phyloP scores from a whole-genome alignment of 2,888 invertebrate species.

The Drosophila lacicola region DNA sequence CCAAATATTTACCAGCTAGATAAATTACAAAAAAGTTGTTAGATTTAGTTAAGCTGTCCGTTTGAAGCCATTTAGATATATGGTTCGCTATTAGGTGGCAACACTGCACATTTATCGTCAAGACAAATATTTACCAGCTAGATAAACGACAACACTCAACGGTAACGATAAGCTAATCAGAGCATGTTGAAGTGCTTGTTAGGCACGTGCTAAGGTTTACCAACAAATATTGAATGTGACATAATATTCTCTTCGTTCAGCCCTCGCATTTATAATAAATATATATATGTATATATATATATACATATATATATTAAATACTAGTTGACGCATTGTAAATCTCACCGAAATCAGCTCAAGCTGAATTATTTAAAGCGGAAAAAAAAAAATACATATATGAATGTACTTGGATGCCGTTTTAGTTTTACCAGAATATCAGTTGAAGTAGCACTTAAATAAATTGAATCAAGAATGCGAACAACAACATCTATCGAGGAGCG shows the following conservation, averaged over 20 bases:
- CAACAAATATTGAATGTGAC: background rate
- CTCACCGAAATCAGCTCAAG: constrained; percentile 17
- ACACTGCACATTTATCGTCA: background rate
- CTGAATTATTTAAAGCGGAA: constrained; percentile 31
- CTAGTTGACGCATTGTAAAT: constrained; percentile 35
- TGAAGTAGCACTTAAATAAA: background rate
- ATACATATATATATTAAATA: background rate
- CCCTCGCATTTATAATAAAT: constrained; percentile 4
- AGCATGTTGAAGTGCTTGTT: background rate
- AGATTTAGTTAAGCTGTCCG: background rate
- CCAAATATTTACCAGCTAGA: background rate
- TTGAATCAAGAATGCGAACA: background rate
- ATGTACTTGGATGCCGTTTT: constrained; percentile 4
- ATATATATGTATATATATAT: background rate
- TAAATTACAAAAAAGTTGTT: background rate
- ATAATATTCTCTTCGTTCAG: background rate
- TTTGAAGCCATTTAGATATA: no score
- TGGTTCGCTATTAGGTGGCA: no score
- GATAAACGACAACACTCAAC: background rate
- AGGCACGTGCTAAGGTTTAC: background rate
- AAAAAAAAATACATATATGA: constrained; percentile 18
- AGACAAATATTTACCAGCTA: background rate
- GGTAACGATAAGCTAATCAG: no score
- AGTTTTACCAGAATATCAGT: background rate
- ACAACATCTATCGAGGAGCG: no score